Evolutionary conservation across 53 echinoderm and acorn worm species (phyloP).

Genomic region (Henricia sp.): DNA sequence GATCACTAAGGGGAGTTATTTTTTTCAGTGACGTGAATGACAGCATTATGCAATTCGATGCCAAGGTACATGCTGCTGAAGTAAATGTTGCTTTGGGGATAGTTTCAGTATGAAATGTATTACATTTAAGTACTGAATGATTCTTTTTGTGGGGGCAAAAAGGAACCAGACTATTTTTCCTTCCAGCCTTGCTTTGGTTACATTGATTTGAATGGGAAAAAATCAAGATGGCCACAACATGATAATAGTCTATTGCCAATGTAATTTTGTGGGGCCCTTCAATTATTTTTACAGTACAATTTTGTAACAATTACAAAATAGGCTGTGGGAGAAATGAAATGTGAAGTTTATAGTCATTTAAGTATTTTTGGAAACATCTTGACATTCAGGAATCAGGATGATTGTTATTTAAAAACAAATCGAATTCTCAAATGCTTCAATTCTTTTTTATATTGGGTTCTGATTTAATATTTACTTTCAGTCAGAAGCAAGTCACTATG

Average conservation of each 20-base stretch:
- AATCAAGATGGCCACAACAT: slow-evolving; percentile 7
- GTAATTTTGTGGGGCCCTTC: not conserved
- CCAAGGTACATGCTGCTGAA: slow-evolving; percentile 15
- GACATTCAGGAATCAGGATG: slow-evolving; percentile 26
- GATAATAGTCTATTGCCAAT: slow-evolving; percentile 4
- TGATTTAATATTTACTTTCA: slow-evolving; percentile 15
- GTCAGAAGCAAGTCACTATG: slow-evolving; percentile 5
- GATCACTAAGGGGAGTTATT: not conserved
- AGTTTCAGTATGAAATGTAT: slow-evolving; percentile 3
- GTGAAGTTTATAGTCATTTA: slow-evolving; percentile 21
- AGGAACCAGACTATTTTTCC: slow-evolving; percentile 8
- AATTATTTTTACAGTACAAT: not conserved
- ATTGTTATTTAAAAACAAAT: slow-evolving; percentile 10
- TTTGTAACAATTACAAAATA: slow-evolving; percentile 8
- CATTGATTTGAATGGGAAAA: slow-evolving; percentile 14
- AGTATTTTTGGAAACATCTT: slow-evolving; percentile 27
- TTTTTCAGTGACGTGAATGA: slow-evolving; percentile 6
- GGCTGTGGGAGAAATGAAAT: slow-evolving; percentile 2
- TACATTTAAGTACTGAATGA: slow-evolving; percentile 1
- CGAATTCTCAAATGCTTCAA: slow-evolving; percentile 14
- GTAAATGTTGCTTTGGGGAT: slow-evolving; percentile 4
- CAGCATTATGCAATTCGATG: not conserved
- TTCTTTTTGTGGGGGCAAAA: not conserved
- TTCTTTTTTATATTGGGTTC: slow-evolving; percentile 1
- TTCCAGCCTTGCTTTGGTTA: slow-evolving; percentile 24